These are phyloP conservation scores for Cheilosia impressa DNA, from an alignment of 2,888 invertebrate species.

Conservation along the genomic window DNA sequence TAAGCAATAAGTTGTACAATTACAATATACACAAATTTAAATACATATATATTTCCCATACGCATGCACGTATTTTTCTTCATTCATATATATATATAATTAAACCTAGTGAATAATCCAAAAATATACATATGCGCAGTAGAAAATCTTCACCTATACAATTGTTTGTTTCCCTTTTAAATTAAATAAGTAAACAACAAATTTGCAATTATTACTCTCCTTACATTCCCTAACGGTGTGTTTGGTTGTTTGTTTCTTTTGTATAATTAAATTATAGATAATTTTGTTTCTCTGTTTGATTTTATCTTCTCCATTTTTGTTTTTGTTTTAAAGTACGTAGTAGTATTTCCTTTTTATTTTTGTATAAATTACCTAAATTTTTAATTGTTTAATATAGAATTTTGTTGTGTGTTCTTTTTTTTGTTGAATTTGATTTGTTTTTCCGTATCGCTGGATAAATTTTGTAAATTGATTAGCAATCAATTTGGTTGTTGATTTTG, in stretches of 20 bases:
- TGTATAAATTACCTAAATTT: conserved; percentile 65
- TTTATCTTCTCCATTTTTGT: background rate
- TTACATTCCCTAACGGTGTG: conserved; percentile 69
- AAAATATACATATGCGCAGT: conserved; percentile 52
- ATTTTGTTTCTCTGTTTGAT: conserved; percentile 63
- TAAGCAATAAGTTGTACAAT: conserved; percentile 69
- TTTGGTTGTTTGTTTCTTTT: conserved; percentile 45
- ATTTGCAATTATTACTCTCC: conserved; percentile 20
- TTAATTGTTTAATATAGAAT: conserved; percentile 52
- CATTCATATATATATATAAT: conserved; percentile 21
- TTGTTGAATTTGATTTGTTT: conserved; percentile 54
- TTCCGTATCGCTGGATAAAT: conserved; percentile 65
- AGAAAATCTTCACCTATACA: conserved; percentile 58
- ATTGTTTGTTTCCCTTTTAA: conserved; percentile 35
- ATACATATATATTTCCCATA: conserved; percentile 37
- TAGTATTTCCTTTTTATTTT: conserved; percentile 38
- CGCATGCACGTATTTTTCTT: conserved; percentile 18
- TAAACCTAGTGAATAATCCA: conserved; percentile 66
- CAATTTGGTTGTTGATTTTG: conserved; percentile 1
- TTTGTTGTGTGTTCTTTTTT: conserved; percentile 51
- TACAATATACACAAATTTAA: conserved; percentile 46
- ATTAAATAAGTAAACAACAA: conserved; percentile 61
- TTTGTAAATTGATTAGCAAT: conserved; percentile 47
- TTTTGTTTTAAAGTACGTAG: conserved; percentile 57
- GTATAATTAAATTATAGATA: conserved; percentile 55